Percentiles rank a stretch among this genome's conserved stretches.
Evolutionary conservation across 2,888 invertebrate species (phyloP).

Genomic region (Drosophila rellima): DNA sequence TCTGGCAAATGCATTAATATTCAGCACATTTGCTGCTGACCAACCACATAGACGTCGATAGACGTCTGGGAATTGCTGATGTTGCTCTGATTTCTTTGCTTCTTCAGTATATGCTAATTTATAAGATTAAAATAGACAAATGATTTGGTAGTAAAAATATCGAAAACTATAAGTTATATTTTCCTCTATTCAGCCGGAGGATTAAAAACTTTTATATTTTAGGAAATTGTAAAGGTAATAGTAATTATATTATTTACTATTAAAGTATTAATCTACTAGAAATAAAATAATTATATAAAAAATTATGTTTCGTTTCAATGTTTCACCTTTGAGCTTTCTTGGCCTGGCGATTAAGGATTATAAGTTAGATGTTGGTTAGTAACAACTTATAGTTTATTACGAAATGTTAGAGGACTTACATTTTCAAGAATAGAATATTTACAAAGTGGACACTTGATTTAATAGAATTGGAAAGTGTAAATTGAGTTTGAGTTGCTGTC

Average conservation of each 20-base stretch:
- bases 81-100: conserved; percentile 30
- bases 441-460: conserved; percentile 1
- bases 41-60: conserved; percentile 18
- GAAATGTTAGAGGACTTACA: background rate
- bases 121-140: conserved; percentile 6
- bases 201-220: background rate
- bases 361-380: background rate
- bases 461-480: conserved; percentile 33
- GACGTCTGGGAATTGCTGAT: conserved; percentile 40
- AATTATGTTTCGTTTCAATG: no score
- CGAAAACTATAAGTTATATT: background rate
- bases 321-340: no score
- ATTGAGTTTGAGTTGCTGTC: conserved; percentile 45
- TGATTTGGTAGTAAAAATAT: background rate
- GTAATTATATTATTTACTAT: no score
- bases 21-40: conserved; percentile 35
- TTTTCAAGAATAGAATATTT: background rate
- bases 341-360: no score
- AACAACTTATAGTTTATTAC: background rate
- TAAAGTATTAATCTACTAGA: no score
- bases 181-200: background rate
- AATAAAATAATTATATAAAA: no score
- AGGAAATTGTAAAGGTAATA: background rate
- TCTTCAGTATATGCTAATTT: conserved; percentile 35
- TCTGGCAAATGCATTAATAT: conserved; percentile 47